Evolutionary conservation across 64 coral and sea anemone species (phyloP).

Genomic region (Stylophora pistillata): DNA sequence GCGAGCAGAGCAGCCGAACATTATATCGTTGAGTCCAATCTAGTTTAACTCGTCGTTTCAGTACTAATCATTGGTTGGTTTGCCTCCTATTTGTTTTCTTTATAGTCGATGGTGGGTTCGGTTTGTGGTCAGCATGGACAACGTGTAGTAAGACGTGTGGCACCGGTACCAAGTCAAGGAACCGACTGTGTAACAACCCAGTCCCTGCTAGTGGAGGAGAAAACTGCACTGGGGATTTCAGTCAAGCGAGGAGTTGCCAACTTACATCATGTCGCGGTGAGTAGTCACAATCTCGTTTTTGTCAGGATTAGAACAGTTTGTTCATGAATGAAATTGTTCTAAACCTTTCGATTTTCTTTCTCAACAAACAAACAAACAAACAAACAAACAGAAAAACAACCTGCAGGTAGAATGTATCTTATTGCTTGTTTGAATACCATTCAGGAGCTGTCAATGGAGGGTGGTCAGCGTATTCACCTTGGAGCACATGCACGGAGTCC

Average conservation of each 20-base stretch:
- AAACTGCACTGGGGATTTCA: conserved; percentile 63
- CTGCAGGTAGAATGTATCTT: too few relatives aligned
- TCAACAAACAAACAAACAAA: neutral
- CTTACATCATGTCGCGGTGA: conserved; percentile 36
- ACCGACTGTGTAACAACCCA: conserved; percentile 69
- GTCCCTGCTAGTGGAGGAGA: conserved; percentile 57
- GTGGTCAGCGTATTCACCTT: conserved; percentile 50
- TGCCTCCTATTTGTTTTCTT: neutral
- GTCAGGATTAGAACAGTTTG: neutral
- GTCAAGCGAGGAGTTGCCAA: conserved; percentile 65
- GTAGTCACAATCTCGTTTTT: neutral
- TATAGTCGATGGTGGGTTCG: conserved; percentile 90
- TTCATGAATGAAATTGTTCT: too few relatives aligned
- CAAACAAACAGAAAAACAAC: too few relatives aligned
- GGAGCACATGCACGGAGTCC: conserved; percentile 48
- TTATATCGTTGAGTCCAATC: too few relatives aligned
- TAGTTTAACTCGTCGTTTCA: too few relatives aligned
- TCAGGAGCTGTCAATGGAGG: conserved; percentile 68
- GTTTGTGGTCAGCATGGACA: conserved; percentile 83
- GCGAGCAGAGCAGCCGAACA: too few relatives aligned
- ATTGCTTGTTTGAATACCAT: too few relatives aligned
- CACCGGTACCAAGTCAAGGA: conserved; percentile 55
- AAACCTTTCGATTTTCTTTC: too few relatives aligned
- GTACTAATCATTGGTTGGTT: neutral
- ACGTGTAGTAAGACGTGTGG: conserved; percentile 82